Conservation (phyloP, 2,797 vertebrate genomes). For the Nannoperca obscura region DNA sequence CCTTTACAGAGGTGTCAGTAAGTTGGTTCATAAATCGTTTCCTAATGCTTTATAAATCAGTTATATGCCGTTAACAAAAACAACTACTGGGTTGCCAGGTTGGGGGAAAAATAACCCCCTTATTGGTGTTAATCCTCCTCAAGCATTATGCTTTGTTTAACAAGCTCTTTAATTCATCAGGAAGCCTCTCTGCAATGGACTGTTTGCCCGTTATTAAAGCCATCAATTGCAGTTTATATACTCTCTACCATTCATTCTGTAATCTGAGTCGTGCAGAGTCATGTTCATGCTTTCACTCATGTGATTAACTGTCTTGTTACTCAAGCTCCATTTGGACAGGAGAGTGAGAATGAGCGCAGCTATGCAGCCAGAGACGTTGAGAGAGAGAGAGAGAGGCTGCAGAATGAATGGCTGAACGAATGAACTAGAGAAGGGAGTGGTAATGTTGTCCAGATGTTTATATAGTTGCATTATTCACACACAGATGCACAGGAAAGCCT, state of each 20-base stretch:
- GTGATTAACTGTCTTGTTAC: constrained; percentile 5
- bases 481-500: constrained; percentile 22
- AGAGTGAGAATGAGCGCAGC: not conserved
- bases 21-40: not conserved
- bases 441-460: constrained; percentile 38
- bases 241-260: not conserved
- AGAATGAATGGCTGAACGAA: constrained; percentile 16
- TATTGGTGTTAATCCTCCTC: not conserved
- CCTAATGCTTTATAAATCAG: not conserved
- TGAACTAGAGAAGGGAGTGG: constrained; percentile 28
- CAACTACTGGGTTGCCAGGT: not conserved
- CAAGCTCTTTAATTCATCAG: not conserved
- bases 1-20: not conserved
- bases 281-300: not conserved
- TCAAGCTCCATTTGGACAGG: not conserved
- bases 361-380: not conserved
- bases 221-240: not conserved
- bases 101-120: not conserved
- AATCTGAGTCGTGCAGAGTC: constrained; percentile 9
- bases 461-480: constrained; percentile 13
- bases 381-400: not conserved
- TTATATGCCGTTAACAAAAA: not conserved
- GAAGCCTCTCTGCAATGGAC: not conserved
- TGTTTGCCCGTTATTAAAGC: not conserved
- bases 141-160: not conserved